These are phyloP conservation scores for Heliconius hermathena DNA, from an alignment of 1,140 invertebrate species.

Conservation along the genomic window DNA sequence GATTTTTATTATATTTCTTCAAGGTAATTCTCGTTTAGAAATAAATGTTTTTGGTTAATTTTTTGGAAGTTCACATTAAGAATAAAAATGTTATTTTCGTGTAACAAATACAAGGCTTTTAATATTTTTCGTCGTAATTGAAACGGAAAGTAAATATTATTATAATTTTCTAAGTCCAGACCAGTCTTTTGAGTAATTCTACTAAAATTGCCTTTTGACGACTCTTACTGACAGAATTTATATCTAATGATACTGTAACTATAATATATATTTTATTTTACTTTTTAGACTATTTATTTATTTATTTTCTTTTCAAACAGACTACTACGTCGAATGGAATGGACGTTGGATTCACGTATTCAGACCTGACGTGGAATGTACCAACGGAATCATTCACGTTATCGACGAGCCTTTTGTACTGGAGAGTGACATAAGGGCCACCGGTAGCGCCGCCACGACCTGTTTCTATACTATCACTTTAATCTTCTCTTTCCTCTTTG, in stretches of 20 bases:
- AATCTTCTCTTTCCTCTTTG: slow-evolving; percentile 57
- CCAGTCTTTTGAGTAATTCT: no score
- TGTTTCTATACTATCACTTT: slow-evolving; percentile 50
- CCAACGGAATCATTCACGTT: slow-evolving; percentile 96
- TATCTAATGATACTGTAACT: not conserved
- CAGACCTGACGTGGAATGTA: slow-evolving; percentile 94
- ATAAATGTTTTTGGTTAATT: no score
- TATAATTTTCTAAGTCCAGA: no score
- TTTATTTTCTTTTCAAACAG: not conserved
- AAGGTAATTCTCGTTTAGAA: not conserved
- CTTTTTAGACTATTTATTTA: not conserved
- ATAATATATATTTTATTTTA: not conserved
- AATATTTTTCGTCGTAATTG: no score
- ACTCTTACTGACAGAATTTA: no score
- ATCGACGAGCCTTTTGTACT: slow-evolving; percentile 92
- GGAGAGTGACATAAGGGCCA: slow-evolving; percentile 91
- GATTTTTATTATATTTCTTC: not conserved
- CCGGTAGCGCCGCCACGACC: slow-evolving; percentile 71
- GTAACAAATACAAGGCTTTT: no score
- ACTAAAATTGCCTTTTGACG: no score
- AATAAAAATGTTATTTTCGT: no score
- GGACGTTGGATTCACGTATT: slow-evolving; percentile 86
- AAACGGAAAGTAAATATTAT: no score
- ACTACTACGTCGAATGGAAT: slow-evolving; percentile 5
- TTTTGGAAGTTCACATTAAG: no score